These are phyloP conservation scores for Dallia pectoralis DNA, from an alignment of 2,797 vertebrate genomes.

Conservation along the genomic window DNA sequence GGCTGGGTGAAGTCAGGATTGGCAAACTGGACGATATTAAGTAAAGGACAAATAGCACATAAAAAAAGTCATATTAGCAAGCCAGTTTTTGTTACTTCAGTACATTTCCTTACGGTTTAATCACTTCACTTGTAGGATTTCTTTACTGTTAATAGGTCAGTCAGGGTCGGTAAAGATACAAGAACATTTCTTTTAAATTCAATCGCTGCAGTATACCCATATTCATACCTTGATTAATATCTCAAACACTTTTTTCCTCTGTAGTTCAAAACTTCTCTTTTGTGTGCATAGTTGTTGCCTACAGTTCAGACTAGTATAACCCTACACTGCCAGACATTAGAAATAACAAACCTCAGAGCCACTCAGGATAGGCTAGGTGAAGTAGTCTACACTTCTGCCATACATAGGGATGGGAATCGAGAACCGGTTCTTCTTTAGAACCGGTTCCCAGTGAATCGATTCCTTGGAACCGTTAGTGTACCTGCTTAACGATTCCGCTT, in stretches of 20 bases:
- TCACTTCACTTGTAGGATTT: too few species aligned
- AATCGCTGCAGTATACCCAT: background rate
- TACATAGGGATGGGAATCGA: too few species aligned
- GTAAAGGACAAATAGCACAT: background rate
- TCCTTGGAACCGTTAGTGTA: too few species aligned
- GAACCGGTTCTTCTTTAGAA: too few species aligned
- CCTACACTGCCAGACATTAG: background rate
- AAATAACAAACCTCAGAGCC: background rate
- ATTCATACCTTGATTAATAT: background rate
- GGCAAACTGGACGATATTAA: conserved; percentile 80
- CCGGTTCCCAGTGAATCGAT: too few species aligned
- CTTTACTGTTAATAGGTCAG: too few species aligned
- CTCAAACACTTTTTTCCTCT: background rate
- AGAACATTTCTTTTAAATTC: background rate
- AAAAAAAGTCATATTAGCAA: background rate
- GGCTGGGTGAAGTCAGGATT: conserved; percentile 99
- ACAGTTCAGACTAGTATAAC: background rate
- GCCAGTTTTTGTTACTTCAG: too few species aligned
- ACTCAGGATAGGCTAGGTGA: too few species aligned
- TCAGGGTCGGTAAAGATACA: too few species aligned
- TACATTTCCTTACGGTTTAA: too few species aligned
- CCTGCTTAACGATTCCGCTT: too few species aligned
- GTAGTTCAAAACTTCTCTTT: background rate
- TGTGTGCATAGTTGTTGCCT: background rate
- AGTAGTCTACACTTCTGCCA: background rate